Evolutionary conservation across 1,140 invertebrate genomes (phyloP).

Genomic region (Proctacanthus coquilletti): DNA sequence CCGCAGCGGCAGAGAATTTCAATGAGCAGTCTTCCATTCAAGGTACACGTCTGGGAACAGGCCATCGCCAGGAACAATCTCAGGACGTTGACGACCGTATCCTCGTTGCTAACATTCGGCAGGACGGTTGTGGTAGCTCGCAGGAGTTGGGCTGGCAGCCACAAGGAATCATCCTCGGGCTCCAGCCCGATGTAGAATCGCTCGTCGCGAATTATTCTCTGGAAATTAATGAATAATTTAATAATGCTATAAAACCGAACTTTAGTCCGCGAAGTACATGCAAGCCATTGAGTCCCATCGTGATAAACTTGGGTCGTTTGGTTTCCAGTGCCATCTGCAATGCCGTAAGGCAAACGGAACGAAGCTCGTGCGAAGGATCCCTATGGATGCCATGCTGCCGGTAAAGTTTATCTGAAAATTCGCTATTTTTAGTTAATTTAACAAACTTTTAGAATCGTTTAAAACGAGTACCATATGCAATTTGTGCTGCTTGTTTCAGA

Average conservation of each 20-base stretch:
- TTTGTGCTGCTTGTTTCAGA: slow-evolving; percentile 58
- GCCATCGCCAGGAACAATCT: slow-evolving; percentile 63
- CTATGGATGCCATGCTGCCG: slow-evolving; percentile 60
- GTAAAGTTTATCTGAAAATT: slow-evolving; percentile 57
- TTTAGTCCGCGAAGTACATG: slow-evolving; percentile 51
- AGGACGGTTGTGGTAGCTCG: slow-evolving; percentile 64
- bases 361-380: slow-evolving; percentile 66
- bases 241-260: not conserved
- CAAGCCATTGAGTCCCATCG: slow-evolving; percentile 65
- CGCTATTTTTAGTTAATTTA: slow-evolving; percentile 5
- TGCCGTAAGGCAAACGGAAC: slow-evolving; percentile 64
- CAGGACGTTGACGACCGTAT: slow-evolving; percentile 37
- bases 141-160: slow-evolving; percentile 78
- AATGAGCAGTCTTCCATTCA: slow-evolving; percentile 63
- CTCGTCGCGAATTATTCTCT: slow-evolving; percentile 82
- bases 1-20: slow-evolving; percentile 54
- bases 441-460: no score
- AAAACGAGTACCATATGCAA: slow-evolving; percentile 50
- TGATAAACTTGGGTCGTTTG: slow-evolving; percentile 66
- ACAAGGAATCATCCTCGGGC: slow-evolving; percentile 77
- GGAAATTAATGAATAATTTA: slow-evolving; percentile 13
- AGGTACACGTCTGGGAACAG: slow-evolving; percentile 60
- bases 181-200: slow-evolving; percentile 81
- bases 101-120: slow-evolving; percentile 57
- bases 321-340: slow-evolving; percentile 76